Conservation (phyloP, 2,113 vertebrate genomes). For the Embiotoca jacksoni region DNA sequence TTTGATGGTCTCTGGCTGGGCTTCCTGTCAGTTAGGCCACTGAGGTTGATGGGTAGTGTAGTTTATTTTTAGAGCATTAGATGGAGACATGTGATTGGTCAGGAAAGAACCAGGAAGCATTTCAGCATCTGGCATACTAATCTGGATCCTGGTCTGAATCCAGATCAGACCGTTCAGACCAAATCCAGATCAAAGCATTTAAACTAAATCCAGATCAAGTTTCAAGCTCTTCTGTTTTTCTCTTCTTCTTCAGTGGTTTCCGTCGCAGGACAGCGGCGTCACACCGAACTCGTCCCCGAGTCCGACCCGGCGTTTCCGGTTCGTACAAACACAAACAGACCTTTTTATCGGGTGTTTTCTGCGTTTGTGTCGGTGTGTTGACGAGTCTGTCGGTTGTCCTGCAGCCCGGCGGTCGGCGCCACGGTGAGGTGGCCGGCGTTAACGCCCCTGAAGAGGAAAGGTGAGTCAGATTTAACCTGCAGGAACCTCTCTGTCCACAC, state of each 20-base stretch:
- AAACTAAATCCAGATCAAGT: not conserved
- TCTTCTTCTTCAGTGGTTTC: conserved; percentile 75
- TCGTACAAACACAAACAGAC: not conserved
- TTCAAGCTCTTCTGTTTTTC: not conserved
- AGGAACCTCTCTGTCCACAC: not conserved
- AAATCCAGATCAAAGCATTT: too few relatives aligned
- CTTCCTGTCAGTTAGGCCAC: too few relatives aligned
- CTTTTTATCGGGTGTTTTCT: not conserved
- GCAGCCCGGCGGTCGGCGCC: conserved; percentile 77
- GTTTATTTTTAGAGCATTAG: too few relatives aligned
- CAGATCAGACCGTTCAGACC: not conserved
- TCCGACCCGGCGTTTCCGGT: conserved; percentile 84
- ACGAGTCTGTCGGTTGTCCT: conserved; percentile 13
- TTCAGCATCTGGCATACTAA: too few relatives aligned
- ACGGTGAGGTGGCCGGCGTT: conserved; percentile 78
- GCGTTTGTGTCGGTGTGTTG: not conserved
- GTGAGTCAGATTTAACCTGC: conserved; percentile 44
- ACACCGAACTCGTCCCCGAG: conserved; percentile 87
- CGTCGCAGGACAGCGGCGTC: conserved; percentile 80
- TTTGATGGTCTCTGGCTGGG: too few relatives aligned
- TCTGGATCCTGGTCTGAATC: not conserved
- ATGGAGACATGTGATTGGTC: too few relatives aligned
- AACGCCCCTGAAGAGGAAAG: conserved; percentile 85
- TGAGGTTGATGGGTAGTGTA: too few relatives aligned
- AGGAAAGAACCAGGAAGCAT: too few relatives aligned